Evolutionary conservation across 2,888 invertebrate genomes (phyloP).

Genomic region (Ornithoptera alexandrae): DNA sequence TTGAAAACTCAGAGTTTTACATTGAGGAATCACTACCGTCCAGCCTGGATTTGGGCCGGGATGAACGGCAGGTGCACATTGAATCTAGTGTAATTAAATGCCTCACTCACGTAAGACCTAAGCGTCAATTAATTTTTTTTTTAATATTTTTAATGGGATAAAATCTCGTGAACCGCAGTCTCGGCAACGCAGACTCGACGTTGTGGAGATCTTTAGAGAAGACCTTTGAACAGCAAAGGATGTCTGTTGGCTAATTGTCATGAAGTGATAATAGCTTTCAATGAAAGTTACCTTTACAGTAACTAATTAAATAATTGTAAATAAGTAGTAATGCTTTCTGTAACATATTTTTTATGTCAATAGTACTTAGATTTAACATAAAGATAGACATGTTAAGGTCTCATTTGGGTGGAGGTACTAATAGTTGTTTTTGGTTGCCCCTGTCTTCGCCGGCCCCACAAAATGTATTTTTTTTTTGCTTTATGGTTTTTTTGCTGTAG

Average conservation of each 20-base stretch:
- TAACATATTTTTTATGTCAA: not conserved
- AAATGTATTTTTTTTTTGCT: constrained; percentile 45
- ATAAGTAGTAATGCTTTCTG: too few relatives aligned
- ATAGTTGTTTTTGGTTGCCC: constrained; percentile 65
- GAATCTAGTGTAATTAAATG: constrained; percentile 30
- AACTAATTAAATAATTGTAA: too few relatives aligned
- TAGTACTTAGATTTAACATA: not conserved
- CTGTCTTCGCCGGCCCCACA: constrained; percentile 73
- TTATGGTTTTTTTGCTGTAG: constrained; percentile 34
- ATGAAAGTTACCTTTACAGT: too few relatives aligned
- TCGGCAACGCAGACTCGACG: too few relatives aligned
- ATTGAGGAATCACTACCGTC: constrained; percentile 94
- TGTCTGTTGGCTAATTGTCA: too few relatives aligned
- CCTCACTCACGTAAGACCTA: constrained; percentile 37
- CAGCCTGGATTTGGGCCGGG: constrained; percentile 86
- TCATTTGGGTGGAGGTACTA: constrained; percentile 50
- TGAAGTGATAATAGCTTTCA: too few relatives aligned
- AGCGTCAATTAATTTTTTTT: not conserved
- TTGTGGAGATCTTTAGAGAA: too few relatives aligned
- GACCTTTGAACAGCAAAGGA: too few relatives aligned
- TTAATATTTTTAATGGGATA: not conserved
- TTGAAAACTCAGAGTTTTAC: constrained; percentile 90
- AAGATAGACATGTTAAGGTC: constrained; percentile 37
- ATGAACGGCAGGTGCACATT: constrained; percentile 69
- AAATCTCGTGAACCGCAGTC: too few relatives aligned